Percentiles rank a stretch among this genome's conserved stretches.
Evolutionary conservation across 2,113 vertebrate species (phyloP).

Genomic region (Ceyx melanurus): DNA sequence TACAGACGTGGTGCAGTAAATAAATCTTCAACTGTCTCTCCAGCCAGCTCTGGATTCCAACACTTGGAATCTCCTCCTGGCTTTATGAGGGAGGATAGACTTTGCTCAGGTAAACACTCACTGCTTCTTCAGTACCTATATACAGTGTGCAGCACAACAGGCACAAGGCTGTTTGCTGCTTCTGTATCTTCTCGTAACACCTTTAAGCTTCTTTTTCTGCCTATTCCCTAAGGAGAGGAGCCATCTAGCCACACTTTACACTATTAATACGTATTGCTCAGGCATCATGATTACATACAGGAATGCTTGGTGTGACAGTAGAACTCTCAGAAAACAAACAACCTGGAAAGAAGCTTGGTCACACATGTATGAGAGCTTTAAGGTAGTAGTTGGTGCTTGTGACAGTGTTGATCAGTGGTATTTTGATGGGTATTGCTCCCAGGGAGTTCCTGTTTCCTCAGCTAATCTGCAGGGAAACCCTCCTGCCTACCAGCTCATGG

Average conservation of each 20-base stretch:
- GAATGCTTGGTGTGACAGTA: background rate
- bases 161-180: background rate
- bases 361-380: background rate
- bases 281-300: background rate
- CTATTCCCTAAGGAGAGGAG: background rate
- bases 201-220: background rate
- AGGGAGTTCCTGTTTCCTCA: background rate
- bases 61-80: background rate
- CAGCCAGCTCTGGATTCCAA: background rate
- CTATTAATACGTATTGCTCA: background rate
- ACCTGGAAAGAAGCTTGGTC: background rate
- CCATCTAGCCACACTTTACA: background rate
- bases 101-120: background rate
- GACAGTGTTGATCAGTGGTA: background rate
- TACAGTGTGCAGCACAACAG: background rate
- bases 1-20: background rate
- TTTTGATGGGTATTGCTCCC: background rate
- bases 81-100: background rate
- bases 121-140: background rate
- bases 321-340: background rate
- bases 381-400: background rate
- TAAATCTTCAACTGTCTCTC: background rate
- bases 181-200: background rate
- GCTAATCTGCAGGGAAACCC: background rate
- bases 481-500: background rate